These are phyloP conservation scores for Lithophane ornitopus DNA, from an alignment of 2,888 invertebrate genomes.

Conservation along the genomic window DNA sequence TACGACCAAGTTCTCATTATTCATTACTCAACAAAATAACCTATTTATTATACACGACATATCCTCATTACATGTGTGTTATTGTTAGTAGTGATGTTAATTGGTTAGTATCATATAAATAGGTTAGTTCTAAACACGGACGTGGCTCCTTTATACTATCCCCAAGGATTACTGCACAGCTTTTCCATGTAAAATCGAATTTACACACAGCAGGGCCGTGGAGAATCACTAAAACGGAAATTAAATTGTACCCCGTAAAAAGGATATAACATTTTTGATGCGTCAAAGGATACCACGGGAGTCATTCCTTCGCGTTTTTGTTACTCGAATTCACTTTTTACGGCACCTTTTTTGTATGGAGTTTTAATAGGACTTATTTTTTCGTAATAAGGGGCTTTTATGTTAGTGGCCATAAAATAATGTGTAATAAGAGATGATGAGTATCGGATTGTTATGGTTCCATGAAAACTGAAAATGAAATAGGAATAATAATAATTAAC, in stretches of 20 bases:
- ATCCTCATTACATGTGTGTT: too few relatives aligned
- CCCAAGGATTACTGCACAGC: conserved; percentile 23
- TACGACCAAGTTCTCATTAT: neutral
- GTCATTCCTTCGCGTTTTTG: conserved; percentile 72
- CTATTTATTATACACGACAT: too few relatives aligned
- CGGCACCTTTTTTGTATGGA: conserved; percentile 47
- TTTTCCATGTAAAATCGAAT: conserved; percentile 70
- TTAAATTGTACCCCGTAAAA: conserved; percentile 81
- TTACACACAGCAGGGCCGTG: conserved; percentile 53
- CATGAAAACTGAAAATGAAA: conserved; percentile 9
- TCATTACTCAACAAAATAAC: neutral
- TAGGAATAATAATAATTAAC: neutral
- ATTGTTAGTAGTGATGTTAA: too few relatives aligned
- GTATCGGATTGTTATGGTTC: conserved; percentile 4
- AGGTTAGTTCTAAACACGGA: too few relatives aligned
- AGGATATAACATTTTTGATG: conserved; percentile 79
- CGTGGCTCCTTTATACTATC: neutral
- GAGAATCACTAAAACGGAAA: conserved; percentile 74
- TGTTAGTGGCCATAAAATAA: conserved; percentile 1
- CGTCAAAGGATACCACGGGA: conserved; percentile 73
- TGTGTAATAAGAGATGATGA: neutral
- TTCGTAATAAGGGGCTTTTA: conserved; percentile 32
- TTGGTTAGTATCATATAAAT: too few relatives aligned
- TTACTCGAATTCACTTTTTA: conserved; percentile 64
- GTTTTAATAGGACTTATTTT: conserved; percentile 55